Evolutionary conservation across 2,113 vertebrate genomes (phyloP).

Genomic region (Istiophorus platypterus): DNA sequence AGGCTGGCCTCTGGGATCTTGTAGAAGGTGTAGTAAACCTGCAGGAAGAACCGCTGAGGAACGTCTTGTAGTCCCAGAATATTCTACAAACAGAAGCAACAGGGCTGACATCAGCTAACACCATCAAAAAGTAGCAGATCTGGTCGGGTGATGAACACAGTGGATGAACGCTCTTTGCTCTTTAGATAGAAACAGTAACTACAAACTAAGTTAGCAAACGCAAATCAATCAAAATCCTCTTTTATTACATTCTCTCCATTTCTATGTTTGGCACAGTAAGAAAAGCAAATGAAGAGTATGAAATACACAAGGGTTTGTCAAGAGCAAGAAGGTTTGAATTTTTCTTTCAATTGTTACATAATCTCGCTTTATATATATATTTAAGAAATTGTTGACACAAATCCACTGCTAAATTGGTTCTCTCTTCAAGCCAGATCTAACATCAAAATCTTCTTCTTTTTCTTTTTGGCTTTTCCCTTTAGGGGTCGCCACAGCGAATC

Average conservation of each 20-base stretch:
- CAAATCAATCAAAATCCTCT: neutral
- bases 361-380: neutral
- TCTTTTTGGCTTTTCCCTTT: too few relatives aligned
- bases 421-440: neutral
- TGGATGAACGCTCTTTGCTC: neutral
- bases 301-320: too few relatives aligned
- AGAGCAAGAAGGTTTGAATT: too few relatives aligned
- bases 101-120: neutral
- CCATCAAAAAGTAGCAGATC: neutral
- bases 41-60: constrained; percentile 90
- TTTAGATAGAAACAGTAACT: neutral
- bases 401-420: neutral
- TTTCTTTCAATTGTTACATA: neutral
- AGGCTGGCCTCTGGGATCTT: constrained; percentile 87
- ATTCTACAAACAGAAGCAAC: constrained; percentile 83
- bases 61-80: constrained; percentile 90
- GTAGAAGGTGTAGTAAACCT: constrained; percentile 90
- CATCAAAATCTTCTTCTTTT: too few relatives aligned
- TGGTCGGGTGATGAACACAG: neutral
- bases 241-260: neutral
- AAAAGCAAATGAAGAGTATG: too few relatives aligned
- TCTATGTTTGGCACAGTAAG: neutral
- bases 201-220: neutral
- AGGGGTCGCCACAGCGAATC: too few relatives aligned
- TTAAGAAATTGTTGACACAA: neutral